A percentile compares a stretch with the other conserved stretches of the same genome.
These are phyloP conservation scores for Diplolepis rosae DNA, from an alignment of 2,888 invertebrate genomes.

Conservation along the genomic window DNA sequence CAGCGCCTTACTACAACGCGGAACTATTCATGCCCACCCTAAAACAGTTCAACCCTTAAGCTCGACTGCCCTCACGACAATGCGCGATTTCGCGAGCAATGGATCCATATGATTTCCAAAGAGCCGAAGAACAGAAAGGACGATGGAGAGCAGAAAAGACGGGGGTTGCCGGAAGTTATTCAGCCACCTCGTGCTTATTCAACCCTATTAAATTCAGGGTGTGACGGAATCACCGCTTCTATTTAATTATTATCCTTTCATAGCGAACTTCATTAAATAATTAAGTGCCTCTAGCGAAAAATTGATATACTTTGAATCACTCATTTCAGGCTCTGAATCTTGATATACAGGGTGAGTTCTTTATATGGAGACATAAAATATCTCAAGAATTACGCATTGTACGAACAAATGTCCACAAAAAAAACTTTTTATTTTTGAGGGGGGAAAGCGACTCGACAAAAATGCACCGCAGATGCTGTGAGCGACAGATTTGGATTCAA, in stretches of 20 bases:
- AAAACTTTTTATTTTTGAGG: no score
- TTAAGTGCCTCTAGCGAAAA: background rate
- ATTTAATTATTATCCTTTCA: constrained; percentile 30
- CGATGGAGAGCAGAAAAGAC: constrained; percentile 39
- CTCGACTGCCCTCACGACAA: constrained; percentile 55
- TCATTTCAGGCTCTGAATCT: no score
- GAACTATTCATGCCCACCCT: constrained; percentile 58
- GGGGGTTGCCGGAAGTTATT: constrained; percentile 37
- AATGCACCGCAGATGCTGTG: no score
- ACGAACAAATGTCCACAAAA: no score
- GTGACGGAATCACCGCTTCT: constrained; percentile 29
- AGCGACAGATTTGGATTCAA: no score
- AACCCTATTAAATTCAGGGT: constrained; percentile 55
- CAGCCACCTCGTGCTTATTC: constrained; percentile 41
- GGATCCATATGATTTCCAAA: constrained; percentile 53
- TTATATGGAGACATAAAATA: no score
- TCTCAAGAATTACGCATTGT: no score
- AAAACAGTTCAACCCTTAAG: constrained; percentile 61
- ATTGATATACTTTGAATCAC: no score
- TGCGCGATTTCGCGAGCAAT: constrained; percentile 58
- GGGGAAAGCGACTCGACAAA: no score
- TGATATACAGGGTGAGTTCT: no score
- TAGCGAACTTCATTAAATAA: constrained; percentile 23
- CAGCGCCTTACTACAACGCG: constrained; percentile 37
- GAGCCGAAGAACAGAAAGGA: constrained; percentile 40